Evolutionary conservation across 2,113 vertebrate genomes (phyloP).

Genomic region (Halichoerus grypus): DNA sequence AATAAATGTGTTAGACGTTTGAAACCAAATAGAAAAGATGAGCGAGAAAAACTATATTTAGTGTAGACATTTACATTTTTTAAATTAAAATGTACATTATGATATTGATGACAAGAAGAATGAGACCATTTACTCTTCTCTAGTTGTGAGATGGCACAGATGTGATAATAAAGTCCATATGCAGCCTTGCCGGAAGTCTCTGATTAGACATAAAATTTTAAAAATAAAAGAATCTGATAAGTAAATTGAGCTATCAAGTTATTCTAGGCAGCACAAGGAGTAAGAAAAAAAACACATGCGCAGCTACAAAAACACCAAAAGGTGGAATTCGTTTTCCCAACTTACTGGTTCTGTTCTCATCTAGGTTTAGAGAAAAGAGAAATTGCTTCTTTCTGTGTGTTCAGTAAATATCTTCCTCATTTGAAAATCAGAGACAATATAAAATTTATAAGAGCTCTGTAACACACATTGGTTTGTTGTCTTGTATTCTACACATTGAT

Average conservation of each 20-base stretch:
- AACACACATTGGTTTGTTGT: not conserved
- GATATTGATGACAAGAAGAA: conserved; percentile 45
- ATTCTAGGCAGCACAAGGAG: conserved; percentile 48
- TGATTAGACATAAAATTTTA: conserved; percentile 55
- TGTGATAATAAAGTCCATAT: conserved; percentile 64
- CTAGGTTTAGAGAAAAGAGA: conserved; percentile 38
- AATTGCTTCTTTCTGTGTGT: not conserved
- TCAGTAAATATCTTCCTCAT: conserved; percentile 32
- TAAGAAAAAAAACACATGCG: not conserved
- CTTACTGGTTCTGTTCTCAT: not conserved
- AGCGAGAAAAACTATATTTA: conserved; percentile 55
- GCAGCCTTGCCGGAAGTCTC: not conserved
- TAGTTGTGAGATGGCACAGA: conserved; percentile 45
- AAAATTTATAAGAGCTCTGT: not conserved
- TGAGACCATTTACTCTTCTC: not conserved
- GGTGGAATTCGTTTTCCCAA: conserved; percentile 14
- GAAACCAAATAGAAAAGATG: conserved; percentile 36
- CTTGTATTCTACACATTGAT: not conserved
- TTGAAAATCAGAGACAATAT: not conserved
- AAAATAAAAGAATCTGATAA: conserved; percentile 11
- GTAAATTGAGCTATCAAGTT: conserved; percentile 51
- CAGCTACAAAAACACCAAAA: not conserved
- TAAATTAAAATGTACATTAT: conserved; percentile 72
- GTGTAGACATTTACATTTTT: conserved; percentile 67
- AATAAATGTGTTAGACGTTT: conserved; percentile 42